Evolutionary conservation across 2,888 invertebrate species (phyloP).

Genomic region (Zaprionus lineosus): DNA sequence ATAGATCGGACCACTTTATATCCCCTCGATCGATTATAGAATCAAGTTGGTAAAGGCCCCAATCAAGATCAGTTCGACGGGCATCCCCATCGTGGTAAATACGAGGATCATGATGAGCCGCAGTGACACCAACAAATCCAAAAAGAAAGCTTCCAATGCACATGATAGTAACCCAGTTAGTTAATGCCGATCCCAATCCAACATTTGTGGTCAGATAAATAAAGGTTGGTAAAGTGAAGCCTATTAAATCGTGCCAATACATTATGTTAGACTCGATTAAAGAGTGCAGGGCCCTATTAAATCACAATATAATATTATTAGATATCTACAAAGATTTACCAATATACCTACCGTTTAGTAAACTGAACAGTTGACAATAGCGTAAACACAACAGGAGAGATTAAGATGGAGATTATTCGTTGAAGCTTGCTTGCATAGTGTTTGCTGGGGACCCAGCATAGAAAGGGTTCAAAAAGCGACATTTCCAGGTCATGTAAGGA

Average conservation of each 20-base stretch:
- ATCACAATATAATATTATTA: not conserved
- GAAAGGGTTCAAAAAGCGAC: conserved; percentile 86
- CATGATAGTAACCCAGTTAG: conserved; percentile 84
- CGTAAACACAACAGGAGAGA: conserved; percentile 81
- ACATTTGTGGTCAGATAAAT: conserved; percentile 80
- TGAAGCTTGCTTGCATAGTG: conserved; percentile 83
- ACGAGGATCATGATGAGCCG: conserved; percentile 90
- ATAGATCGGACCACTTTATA: conserved; percentile 86
- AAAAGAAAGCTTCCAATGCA: conserved; percentile 85
- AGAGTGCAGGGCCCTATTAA: conserved; percentile 51
- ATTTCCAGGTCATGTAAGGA: conserved; percentile 89
- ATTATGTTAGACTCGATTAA: conserved; percentile 60
- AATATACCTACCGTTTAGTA: conserved; percentile 51
- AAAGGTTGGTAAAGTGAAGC: conserved; percentile 80
- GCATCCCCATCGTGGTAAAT: conserved; percentile 91
- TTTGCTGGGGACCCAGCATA: conserved; percentile 85
- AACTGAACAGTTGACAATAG: conserved; percentile 45
- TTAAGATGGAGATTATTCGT: conserved; percentile 84
- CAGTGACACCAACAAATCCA: conserved; percentile 86
- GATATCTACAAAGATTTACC: too few relatives aligned
- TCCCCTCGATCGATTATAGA: conserved; percentile 88
- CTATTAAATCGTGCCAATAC: conserved; percentile 81
- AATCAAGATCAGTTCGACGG: conserved; percentile 84
- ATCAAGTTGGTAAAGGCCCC: conserved; percentile 90
- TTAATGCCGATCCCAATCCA: conserved; percentile 36